Conservation (phyloP, 2,797 vertebrate species). For the Ambastaia sidthimunki region DNA sequence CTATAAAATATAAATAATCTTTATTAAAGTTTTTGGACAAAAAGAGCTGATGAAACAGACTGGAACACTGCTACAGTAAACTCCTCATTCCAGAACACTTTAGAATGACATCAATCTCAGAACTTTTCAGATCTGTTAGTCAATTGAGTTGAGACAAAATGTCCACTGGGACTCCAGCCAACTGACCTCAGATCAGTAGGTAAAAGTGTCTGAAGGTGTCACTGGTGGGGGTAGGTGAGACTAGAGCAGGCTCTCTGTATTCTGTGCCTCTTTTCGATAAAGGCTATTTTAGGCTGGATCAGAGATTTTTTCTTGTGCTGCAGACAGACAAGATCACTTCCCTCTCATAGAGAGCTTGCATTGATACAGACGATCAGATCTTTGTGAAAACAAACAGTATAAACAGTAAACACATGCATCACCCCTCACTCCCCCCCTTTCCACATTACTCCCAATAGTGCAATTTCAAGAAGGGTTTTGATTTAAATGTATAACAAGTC, state of each 20-base stretch:
- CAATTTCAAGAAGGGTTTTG: slow-evolving; percentile 84
- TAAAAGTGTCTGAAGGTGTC: slow-evolving; percentile 72
- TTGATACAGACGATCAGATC: slow-evolving; percentile 73
- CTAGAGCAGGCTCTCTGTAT: slow-evolving; percentile 33
- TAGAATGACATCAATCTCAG: slow-evolving; percentile 8
- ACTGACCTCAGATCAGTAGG: slow-evolving; percentile 50
- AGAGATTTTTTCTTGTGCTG: slow-evolving; percentile 72
- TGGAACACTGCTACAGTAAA: background rate
- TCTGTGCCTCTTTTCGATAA: slow-evolving; percentile 64
- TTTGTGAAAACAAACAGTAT: slow-evolving; percentile 46
- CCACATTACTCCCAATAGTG: slow-evolving; percentile 75
- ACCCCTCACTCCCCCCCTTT: slow-evolving; percentile 22
- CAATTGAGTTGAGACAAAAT: slow-evolving; percentile 44
- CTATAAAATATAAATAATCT: background rate
- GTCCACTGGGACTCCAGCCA: slow-evolving; percentile 52
- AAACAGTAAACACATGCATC: slow-evolving; percentile 50
- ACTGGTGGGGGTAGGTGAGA: slow-evolving; percentile 68
- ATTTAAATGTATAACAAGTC: slow-evolving; percentile 82
- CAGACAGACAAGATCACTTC: slow-evolving; percentile 72
- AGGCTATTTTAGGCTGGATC: slow-evolving; percentile 78
- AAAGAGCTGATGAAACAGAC: background rate
- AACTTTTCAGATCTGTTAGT: slow-evolving; percentile 21
- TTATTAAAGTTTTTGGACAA: background rate
- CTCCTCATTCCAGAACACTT: background rate
- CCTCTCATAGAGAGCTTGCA: slow-evolving; percentile 76